phyloP scores from a whole-genome alignment of 2,113 vertebrate genomes.

The Motacilla alba region DNA sequence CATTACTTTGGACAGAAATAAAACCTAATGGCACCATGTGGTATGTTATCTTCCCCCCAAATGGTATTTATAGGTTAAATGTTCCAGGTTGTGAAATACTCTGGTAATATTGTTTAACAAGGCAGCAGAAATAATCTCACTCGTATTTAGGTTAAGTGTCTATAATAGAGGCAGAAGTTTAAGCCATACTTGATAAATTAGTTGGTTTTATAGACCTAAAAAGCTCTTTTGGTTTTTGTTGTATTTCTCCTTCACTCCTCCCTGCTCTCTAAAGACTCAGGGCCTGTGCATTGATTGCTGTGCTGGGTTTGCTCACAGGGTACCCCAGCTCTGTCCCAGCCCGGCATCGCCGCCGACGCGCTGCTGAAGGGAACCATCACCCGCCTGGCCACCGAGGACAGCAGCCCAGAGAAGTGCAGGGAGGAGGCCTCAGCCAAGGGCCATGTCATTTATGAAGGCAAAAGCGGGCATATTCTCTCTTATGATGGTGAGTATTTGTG shows the following conservation, averaged over 20 bases:
- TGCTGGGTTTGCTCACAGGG: slow-evolving; percentile 76
- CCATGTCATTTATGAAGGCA: slow-evolving; percentile 97
- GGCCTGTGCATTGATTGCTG: not conserved
- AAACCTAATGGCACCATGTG: not conserved
- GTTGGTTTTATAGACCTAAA: not conserved
- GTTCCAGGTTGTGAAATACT: not conserved
- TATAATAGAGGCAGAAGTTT: not conserved
- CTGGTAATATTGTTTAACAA: not conserved
- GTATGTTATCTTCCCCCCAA: not conserved
- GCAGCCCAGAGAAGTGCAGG: slow-evolving; percentile 85
- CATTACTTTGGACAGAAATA: not conserved
- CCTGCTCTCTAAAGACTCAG: not conserved
- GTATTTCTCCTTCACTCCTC: not conserved
- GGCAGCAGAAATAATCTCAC: not conserved
- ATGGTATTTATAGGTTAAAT: not conserved
- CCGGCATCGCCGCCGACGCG: slow-evolving; percentile 85
- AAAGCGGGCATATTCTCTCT: slow-evolving; percentile 93
- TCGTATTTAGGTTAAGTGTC: not conserved
- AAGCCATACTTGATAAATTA: not conserved
- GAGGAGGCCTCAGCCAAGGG: slow-evolving; percentile 88
- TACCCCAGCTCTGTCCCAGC: slow-evolving; percentile 87
- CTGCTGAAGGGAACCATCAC: slow-evolving; percentile 90
- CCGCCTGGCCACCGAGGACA: slow-evolving; percentile 88
- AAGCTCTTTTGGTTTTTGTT: not conserved
- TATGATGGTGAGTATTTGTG: slow-evolving; percentile 84